Evolutionary conservation across 2,113 vertebrate species (phyloP), one percentile per base, ranked within the genome.

Genomic region (Chunga burmeisteri): DNA sequence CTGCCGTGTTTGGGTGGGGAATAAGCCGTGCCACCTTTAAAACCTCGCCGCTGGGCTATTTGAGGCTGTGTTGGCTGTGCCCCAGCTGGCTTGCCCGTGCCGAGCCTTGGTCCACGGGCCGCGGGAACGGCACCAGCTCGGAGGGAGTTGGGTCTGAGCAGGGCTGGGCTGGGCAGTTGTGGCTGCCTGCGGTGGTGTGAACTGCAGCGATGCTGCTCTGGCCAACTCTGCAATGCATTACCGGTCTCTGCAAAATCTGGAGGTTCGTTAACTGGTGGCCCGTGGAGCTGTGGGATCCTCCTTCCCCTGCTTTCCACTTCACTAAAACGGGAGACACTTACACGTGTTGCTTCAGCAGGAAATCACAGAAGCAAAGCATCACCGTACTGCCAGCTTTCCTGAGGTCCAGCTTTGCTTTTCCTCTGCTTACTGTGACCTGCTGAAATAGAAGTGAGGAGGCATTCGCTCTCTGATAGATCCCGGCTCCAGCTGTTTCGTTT

Each of bases 101-200:
- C 77, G 2, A 23, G 26, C 34, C 42, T 71, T n/a, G 1, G 4
- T 59, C 22, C 34, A 0, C 2, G 50, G 0, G 5, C 66, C 2
- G 7, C 4, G 5, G 13, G 42, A 44, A 16, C 9, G 13, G 42
- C 4, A 13, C 16, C 17, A 6, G 44, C 27, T 59, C 3, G 2
- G 5, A 2, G 8, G 2, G 38, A 5, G 9, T 5, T 14, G 46
- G 34, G 8, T 4, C 61, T 18, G 27, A 32, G 55, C 16, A 3
- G 66, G n/a, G 30, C 22, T 2, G 49, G 53, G 16, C 38, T 12
- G 10, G 4, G 18, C 7, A 3, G 50, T 1, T 26, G 68, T 3
- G 18, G 11, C 49, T 9, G 56, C 8, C 20, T 10, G n/a, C 25
- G 65, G 49, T 38, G 19, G 10, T 13, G 13, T 6, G 22, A 65